Evolutionary conservation across 1,140 invertebrate species (phyloP).

Genomic region (Phthorimaea operculella): DNA sequence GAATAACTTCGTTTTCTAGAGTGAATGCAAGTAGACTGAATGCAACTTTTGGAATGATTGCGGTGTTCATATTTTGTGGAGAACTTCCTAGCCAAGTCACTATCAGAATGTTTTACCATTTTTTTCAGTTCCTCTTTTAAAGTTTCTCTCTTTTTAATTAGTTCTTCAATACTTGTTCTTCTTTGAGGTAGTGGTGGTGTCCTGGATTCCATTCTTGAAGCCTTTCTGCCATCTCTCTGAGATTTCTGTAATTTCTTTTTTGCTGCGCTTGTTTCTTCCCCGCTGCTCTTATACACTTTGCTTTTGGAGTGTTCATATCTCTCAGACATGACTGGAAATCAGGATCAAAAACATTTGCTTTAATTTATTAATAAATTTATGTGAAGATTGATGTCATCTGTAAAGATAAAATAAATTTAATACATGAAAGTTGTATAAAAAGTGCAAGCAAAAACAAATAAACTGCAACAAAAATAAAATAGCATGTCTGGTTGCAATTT

Average conservation of each 20-base stretch:
- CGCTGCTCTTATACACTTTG: constrained; percentile 27
- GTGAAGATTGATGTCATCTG: constrained; percentile 18
- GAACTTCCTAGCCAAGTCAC: constrained; percentile 15
- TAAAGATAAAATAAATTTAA: constrained; percentile 18
- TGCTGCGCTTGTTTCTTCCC: constrained; percentile 25
- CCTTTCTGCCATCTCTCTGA: constrained; percentile 18
- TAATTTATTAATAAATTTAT: constrained; percentile 4
- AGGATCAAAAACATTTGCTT: constrained; percentile 9
- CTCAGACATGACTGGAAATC: constrained; percentile 34
- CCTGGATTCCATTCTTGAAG: constrained; percentile 26
- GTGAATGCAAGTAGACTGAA: background rate
- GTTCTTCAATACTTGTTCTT: constrained; percentile 34
- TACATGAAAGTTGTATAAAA: background rate
- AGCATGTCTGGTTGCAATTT: too few species aligned
- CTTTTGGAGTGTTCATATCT: constrained; percentile 30
- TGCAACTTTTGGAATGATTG: background rate
- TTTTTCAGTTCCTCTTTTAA: constrained; percentile 36
- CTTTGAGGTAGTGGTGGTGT: constrained; percentile 47
- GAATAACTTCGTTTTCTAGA: background rate
- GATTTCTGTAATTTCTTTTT: constrained; percentile 26
- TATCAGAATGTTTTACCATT: constrained; percentile 24
- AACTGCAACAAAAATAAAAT: constrained; percentile 9
- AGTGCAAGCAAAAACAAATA: background rate
- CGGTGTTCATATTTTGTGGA: background rate
- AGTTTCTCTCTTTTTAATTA: constrained; percentile 44